These are phyloP conservation scores for Myocastor coypus DNA, from an alignment of 2,113 vertebrate species.

Conservation along the genomic window DNA sequence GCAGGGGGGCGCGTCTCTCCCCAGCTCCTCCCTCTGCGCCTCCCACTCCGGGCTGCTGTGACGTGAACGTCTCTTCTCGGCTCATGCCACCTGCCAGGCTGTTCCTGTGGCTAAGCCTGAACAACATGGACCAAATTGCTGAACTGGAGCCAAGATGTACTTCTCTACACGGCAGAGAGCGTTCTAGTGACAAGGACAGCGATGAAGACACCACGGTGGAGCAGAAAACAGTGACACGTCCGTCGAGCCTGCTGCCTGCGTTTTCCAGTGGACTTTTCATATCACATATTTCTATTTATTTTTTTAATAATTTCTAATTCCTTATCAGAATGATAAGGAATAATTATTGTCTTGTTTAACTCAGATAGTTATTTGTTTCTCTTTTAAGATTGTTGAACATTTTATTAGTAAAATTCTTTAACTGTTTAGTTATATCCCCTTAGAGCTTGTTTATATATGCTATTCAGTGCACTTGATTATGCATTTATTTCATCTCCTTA, in stretches of 20 bases:
- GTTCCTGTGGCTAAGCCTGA: background rate
- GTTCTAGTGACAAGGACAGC: background rate
- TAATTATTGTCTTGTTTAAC: background rate
- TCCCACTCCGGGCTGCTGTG: background rate
- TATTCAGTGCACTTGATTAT: background rate
- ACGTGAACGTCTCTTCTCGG: too few relatives aligned
- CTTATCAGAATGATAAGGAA: too few relatives aligned
- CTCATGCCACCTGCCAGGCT: background rate
- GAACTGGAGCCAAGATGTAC: background rate
- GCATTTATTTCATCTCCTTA: background rate
- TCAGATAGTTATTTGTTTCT: background rate
- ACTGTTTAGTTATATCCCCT: background rate
- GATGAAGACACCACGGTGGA: background rate
- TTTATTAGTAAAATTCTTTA: background rate
- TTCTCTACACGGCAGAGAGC: background rate
- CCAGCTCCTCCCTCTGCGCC: background rate
- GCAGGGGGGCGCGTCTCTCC: background rate
- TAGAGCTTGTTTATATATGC: background rate
- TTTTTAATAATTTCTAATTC: background rate
- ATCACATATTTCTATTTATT: background rate
- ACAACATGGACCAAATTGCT: background rate
- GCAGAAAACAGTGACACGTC: background rate
- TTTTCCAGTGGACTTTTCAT: background rate
- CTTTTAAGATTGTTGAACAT: background rate
- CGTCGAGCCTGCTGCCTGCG: background rate